Base-by-base conservation (phyloP, 2,797 vertebrate species). In the Etheostoma nigrum region DNA sequence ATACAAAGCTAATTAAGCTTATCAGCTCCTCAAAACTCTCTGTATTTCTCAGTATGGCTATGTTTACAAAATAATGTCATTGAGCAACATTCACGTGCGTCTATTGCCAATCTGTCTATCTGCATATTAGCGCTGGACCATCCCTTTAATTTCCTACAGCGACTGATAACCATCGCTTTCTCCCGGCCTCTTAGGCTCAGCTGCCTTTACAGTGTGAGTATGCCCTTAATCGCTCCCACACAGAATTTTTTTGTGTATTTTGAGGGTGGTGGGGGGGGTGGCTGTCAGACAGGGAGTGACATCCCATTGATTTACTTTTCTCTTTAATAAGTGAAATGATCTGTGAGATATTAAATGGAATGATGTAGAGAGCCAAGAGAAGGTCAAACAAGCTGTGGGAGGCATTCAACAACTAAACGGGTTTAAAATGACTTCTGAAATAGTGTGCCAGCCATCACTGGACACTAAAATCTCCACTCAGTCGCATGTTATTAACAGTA, bases 91-190 rank as follows among this genome's bases (percentile, higher is more conserved):
- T 40, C 10, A 40, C 3, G 3, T 40, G 40, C 54, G 40, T 77
- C 68, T 76, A 82, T 90, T 85, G 53, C 61, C 74, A 79, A 89
- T 93, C 89, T 92, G 77, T 77, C 81, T 83, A 87, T 89, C 88
- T 86, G 67, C 88, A 89, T 86, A 91, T 92, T 91, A 90, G 88
- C 69, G 18, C 67, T 66, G 79, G 83, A 86, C 88, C 85, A 48
- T 87, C 81, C 86, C 85, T 91, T 93, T 93, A 86, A 93, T 93
- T 93, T 93, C 92, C 90, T 87, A 85, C 74, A 79, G 81, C 47
- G 4, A 23, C 67, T 77, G 92, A 93, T 93, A 92, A 86, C 82
- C 74, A 87, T 89, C 76, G 11, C 4, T 67, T 75, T 52, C 54
- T 66, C 75, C 72, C 61, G 9, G 78, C 76, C 36, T 86, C 10